A percentile compares a stretch with the other conserved stretches of the same genome.
Conservation (phyloP, 2,888 invertebrate species). For the Luperina nickerlii region DNA sequence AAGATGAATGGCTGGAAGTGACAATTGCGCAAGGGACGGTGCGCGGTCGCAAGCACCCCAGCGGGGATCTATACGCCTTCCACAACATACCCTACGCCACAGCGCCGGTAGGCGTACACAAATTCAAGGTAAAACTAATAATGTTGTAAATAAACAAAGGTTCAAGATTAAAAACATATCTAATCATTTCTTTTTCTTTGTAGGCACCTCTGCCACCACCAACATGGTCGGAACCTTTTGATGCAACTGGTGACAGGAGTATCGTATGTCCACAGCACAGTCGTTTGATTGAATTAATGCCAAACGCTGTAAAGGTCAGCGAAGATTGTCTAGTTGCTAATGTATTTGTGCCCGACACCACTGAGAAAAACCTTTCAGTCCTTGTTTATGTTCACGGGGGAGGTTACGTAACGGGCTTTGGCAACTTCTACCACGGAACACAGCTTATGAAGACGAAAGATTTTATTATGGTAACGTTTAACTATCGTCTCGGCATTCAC, state of each 20-base stretch:
- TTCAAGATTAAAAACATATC: too few relatives aligned
- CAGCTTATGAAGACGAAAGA: slow-evolving; percentile 47
- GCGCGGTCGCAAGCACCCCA: slow-evolving; percentile 68
- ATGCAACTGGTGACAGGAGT: slow-evolving; percentile 67
- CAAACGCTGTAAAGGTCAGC: slow-evolving; percentile 37
- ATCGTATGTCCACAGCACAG: slow-evolving; percentile 71
- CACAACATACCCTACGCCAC: slow-evolving; percentile 77
- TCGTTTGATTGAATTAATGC: fast-evolving
- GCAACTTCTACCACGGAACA: slow-evolving; percentile 31
- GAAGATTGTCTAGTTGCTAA: slow-evolving; percentile 82
- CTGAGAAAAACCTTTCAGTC: slow-evolving; percentile 69
- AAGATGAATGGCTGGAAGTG: slow-evolving; percentile 60
- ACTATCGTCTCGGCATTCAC: too few relatives aligned
- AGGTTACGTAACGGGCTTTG: slow-evolving; percentile 64
- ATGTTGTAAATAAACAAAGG: too few relatives aligned
- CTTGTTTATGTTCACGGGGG: slow-evolving; percentile 74
- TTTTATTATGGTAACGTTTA: too few relatives aligned
- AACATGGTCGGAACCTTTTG: slow-evolving; percentile 67
- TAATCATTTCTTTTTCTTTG: background rate
- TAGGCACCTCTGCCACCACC: slow-evolving; percentile 57
- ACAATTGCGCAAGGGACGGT: slow-evolving; percentile 69
- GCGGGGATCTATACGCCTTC: slow-evolving; percentile 67
- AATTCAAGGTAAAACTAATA: slow-evolving; percentile 69
- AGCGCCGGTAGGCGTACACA: slow-evolving; percentile 70
- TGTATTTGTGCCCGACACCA: slow-evolving; percentile 79